Evolutionary conservation across 2,888 invertebrate species (phyloP).

Genomic region (Brachynemurus nebulosus): DNA sequence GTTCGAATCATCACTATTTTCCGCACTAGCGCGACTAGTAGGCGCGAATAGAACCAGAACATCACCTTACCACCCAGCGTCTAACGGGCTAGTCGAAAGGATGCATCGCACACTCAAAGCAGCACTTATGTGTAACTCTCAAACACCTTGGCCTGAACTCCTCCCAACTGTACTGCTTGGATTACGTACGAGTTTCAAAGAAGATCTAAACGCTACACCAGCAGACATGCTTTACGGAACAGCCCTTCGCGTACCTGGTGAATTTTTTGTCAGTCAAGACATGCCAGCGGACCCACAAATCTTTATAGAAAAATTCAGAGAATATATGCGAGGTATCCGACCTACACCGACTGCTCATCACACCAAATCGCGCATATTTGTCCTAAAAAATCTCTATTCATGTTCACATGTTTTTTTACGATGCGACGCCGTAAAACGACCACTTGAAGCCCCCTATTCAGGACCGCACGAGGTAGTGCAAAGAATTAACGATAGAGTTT

Average conservation of each 20-base stretch:
- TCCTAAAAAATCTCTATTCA: neutral
- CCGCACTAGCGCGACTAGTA: neutral
- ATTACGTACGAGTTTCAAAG: conserved; percentile 14
- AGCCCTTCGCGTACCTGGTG: no score
- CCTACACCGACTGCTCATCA: neutral
- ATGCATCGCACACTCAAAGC: no score
- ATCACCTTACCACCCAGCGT: no score
- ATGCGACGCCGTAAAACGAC: neutral
- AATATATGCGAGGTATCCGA: no score
- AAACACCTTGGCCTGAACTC: no score
- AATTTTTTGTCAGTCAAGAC: neutral
- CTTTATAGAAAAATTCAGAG: no score
- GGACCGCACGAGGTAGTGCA: neutral
- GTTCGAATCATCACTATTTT: no score
- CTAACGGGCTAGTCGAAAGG: no score
- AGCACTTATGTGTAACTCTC: no score
- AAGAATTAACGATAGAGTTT: neutral
- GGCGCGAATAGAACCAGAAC: conserved; percentile 1
- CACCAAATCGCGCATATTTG: neutral
- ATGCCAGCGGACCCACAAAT: neutral
- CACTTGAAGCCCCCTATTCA: neutral
- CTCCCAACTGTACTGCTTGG: no score
- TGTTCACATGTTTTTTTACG: neutral
- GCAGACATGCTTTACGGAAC: no score
- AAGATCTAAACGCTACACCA: conserved; percentile 13